phyloP scores from a whole-genome alignment of 2,797 vertebrate genomes.

The Aphelocoma californica region DNA sequence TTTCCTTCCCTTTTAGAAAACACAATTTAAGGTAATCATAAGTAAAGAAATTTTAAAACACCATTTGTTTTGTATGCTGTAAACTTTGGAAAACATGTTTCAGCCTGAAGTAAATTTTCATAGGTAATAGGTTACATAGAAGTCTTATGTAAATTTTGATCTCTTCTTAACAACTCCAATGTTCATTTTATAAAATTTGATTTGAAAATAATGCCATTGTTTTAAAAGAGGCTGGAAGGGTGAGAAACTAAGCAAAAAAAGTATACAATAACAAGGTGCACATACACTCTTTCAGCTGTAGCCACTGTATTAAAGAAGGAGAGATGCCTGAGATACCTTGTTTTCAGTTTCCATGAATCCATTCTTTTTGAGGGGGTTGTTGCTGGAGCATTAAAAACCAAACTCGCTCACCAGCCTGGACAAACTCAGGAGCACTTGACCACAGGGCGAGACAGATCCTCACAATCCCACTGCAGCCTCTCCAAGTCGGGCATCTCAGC shows the following conservation, averaged over 20 bases:
- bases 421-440: conserved; percentile 40
- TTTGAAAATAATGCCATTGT: conserved; percentile 47
- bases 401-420: conserved; percentile 8
- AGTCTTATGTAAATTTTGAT: conserved; percentile 63
- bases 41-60: conserved; percentile 61
- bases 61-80: conserved; percentile 62
- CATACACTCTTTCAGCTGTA: not conserved
- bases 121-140: conserved; percentile 44
- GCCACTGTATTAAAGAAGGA: not conserved
- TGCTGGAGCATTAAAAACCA: conserved; percentile 29
- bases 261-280: not conserved
- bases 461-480: not conserved
- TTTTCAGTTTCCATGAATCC: not conserved
- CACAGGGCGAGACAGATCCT: conserved; percentile 1
- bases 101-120: conserved; percentile 63
- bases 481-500: not conserved
- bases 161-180: conserved; percentile 40
- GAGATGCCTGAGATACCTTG: not conserved
- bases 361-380: not conserved
- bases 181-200: not conserved
- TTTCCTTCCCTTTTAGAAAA: conserved; percentile 36
- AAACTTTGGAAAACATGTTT: conserved; percentile 61
- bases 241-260: not conserved
- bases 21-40: conserved; percentile 70
- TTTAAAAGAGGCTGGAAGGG: conserved; percentile 9